A percentile compares a stretch with the other conserved stretches of the same genome.
Evolutionary conservation across 2,888 invertebrate species (phyloP).

Genomic region (Stenolophus ochropezus): DNA sequence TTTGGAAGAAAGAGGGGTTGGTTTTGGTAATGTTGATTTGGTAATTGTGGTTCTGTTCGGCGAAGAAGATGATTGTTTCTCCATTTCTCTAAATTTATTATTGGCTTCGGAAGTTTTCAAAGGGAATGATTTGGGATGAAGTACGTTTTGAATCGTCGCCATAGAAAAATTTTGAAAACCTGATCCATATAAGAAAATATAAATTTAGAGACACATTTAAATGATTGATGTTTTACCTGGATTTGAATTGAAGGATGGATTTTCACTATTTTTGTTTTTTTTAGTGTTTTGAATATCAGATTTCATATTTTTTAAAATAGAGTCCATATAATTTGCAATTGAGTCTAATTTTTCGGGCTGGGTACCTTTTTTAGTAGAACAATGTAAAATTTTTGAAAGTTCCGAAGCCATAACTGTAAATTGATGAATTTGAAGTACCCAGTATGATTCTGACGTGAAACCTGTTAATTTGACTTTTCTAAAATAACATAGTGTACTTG

Average conservation of each 20-base stretch:
- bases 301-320: conserved; percentile 47
- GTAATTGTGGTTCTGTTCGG: too few species aligned
- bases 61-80: not conserved
- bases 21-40: too few species aligned
- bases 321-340: conserved; percentile 51
- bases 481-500: not conserved
- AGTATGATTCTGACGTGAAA: not conserved
- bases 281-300: not conserved
- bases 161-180: not conserved
- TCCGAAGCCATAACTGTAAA: conserved; percentile 22
- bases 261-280: conserved; percentile 34
- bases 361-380: not conserved
- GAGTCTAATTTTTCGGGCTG: conserved; percentile 22
- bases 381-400: not conserved
- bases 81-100: not conserved
- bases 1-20: too few species aligned
- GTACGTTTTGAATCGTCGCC: not conserved
- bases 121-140: not conserved
- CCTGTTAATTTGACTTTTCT: not conserved
- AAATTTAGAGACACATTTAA: not conserved
- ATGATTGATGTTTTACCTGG: not conserved
- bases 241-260: not conserved
- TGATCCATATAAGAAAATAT: not conserved
- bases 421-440: not conserved
- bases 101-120: not conserved